These are phyloP conservation scores for Ciconia boyciana DNA, from an alignment of 2,113 vertebrate genomes.

Conservation along the genomic window DNA sequence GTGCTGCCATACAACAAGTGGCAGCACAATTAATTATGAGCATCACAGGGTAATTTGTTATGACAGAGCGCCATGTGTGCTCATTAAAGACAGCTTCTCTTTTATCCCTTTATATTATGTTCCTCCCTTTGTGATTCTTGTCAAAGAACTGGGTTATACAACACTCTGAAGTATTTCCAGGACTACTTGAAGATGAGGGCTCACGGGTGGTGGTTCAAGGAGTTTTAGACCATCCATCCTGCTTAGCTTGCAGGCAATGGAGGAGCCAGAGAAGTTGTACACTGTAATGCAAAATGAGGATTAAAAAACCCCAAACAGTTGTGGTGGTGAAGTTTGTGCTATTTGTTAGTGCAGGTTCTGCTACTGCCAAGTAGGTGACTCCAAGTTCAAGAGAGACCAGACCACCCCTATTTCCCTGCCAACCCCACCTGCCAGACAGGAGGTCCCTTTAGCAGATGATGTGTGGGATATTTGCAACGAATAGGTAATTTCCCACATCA, in stretches of 20 bases:
- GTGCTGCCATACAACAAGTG: slow-evolving; percentile 26
- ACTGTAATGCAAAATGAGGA: not conserved
- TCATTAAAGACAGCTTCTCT: slow-evolving; percentile 47
- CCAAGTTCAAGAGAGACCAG: not conserved
- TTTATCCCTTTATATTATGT: slow-evolving; percentile 30
- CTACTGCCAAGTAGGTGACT: not conserved
- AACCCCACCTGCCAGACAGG: not conserved
- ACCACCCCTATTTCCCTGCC: not conserved
- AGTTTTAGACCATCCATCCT: not conserved
- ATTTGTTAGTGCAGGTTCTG: not conserved
- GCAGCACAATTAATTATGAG: slow-evolving; percentile 60
- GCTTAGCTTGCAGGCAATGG: not conserved
- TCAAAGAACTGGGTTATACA: not conserved
- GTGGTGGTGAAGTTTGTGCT: not conserved
- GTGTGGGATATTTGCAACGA: not conserved
- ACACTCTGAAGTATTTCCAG: not conserved
- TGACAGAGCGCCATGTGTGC: slow-evolving; percentile 58
- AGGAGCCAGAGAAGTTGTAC: not conserved
- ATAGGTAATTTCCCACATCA: not conserved
- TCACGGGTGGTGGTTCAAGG: not conserved
- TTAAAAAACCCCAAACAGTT: not conserved
- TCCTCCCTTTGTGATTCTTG: not conserved
- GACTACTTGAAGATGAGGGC: not conserved
- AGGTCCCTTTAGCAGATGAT: not conserved
- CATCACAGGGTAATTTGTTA: slow-evolving; percentile 60